Percentiles rank a stretch among this genome's conserved stretches.
These are phyloP conservation scores for Seriola aureovittata DNA, from an alignment of 2,113 vertebrate species.

Conservation along the genomic window DNA sequence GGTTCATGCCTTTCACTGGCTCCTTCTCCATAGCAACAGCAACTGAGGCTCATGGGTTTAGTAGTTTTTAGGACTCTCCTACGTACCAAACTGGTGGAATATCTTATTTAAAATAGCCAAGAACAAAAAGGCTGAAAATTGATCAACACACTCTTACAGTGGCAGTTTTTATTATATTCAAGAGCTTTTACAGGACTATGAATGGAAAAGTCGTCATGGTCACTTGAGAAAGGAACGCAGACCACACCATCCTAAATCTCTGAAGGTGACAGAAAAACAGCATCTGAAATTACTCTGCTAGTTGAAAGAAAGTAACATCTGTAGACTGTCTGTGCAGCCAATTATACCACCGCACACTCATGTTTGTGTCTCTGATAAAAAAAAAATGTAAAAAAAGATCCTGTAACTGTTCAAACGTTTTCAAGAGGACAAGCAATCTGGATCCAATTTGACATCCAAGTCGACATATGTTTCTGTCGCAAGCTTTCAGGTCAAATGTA, in stretches of 20 bases:
- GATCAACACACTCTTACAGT: not conserved
- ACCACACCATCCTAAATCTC: conserved; percentile 48
- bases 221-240: conserved; percentile 8
- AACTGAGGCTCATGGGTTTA: conserved; percentile 12
- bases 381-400: conserved; percentile 36
- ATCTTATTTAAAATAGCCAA: not conserved
- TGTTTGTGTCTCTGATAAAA: conserved; percentile 71
- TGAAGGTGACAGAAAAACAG: conserved; percentile 69
- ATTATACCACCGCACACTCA: conserved; percentile 74
- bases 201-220: not conserved
- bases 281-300: conserved; percentile 70
- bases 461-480: conserved; percentile 73
- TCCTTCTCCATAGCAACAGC: conserved; percentile 21
- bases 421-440: conserved; percentile 73
- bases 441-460: conserved; percentile 77
- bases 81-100: not conserved
- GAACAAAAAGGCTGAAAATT: not conserved
- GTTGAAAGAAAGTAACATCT: conserved; percentile 78
- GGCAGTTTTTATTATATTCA: conserved; percentile 18
- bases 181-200: conserved; percentile 11
- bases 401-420: conserved; percentile 75
- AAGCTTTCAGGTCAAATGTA: conserved; percentile 72
- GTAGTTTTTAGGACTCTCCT: not conserved
- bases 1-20: conserved; percentile 7
- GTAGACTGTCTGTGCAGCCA: conserved; percentile 73